These are phyloP conservation scores for Macrosteles quadrilineatus DNA, from an alignment of 1,140 invertebrate genomes.

Conservation along the genomic window DNA sequence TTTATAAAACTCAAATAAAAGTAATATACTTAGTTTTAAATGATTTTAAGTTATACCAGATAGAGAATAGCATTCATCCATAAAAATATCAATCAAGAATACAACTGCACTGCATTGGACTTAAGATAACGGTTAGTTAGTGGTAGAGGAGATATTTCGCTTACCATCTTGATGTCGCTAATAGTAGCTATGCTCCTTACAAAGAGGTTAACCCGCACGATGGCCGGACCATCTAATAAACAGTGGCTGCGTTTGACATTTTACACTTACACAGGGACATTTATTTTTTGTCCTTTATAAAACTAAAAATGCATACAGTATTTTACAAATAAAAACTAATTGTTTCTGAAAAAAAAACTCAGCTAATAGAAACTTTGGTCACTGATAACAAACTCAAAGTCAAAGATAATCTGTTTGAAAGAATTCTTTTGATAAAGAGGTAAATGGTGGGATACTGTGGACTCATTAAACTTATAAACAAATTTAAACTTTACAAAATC, in stretches of 20 bases:
- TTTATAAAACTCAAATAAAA: too few species aligned
- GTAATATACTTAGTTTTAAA: too few species aligned
- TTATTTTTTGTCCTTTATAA: not conserved
- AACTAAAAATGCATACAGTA: not conserved
- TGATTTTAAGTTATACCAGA: too few species aligned
- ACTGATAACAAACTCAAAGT: too few species aligned
- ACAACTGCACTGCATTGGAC: not conserved
- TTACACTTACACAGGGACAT: not conserved
- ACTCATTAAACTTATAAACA: too few species aligned
- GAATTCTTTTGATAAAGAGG: too few species aligned
- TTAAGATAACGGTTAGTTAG: not conserved
- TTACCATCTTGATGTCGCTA: slow-evolving; percentile 99
- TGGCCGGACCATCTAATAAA: slow-evolving; percentile 80
- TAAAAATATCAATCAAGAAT: not conserved
- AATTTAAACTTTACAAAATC: too few species aligned
- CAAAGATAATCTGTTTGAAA: too few species aligned
- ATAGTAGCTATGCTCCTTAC: slow-evolving; percentile 95
- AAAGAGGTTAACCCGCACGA: slow-evolving; percentile 95
- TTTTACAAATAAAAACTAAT: not conserved
- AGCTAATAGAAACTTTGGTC: too few species aligned
- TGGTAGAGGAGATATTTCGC: too few species aligned
- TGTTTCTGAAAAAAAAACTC: too few species aligned
- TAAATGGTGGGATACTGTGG: too few species aligned
- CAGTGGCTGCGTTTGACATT: slow-evolving; percentile 22
- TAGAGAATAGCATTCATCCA: not conserved